Base-by-base conservation (phyloP, 1,140 invertebrate genomes). In the Aphidius gifuensis region DNA sequence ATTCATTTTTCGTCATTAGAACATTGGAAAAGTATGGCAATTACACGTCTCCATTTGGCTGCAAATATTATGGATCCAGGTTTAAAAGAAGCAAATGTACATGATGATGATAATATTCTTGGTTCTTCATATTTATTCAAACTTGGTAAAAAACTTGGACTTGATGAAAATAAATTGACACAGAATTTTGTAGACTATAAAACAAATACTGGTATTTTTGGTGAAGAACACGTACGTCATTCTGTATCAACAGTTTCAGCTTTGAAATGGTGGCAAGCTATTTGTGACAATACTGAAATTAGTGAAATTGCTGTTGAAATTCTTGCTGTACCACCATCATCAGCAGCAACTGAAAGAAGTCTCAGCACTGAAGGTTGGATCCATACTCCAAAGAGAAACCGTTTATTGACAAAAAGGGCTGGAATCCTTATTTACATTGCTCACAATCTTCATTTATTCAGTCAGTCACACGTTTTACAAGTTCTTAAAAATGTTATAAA, bases 161-260 rank as follows among this genome's bases (percentile, higher is more conserved):
- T 61, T 7, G 8, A 61, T 5, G 58, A 38, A 8, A 54, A 64
- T 44, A 60, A 48, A 49, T 21, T 69, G n/a, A 80, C 69, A 64
- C 83, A 76, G 45, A 53, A 68, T 48, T 60, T 68, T 2, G 56
- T 53, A 21, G 53, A 66, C 23, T 66, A 54, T n/a, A 58, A 43
- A 47, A 59, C 49, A 5, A 55, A 54, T 64, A 46, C 56, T 3
- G 56, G 59, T 44, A 60, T 64, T 54, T 61, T 54, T 45, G 47
- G 16, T 16, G 53, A 57, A 38, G 53, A 58, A 3, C 42, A 56
- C 16, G 42, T 60, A 45, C 21, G 49, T 5, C 5, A 50, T 23
- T 48, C 63, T 48, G 39, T 50, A 53, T 21, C n/a, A n/a, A 38
- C 50, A 43, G 46, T 39, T 55, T 54, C 56, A 6, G 56, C 16